phyloP scores from a whole-genome alignment of 2,113 vertebrate species.

The Clupea harengus region DNA sequence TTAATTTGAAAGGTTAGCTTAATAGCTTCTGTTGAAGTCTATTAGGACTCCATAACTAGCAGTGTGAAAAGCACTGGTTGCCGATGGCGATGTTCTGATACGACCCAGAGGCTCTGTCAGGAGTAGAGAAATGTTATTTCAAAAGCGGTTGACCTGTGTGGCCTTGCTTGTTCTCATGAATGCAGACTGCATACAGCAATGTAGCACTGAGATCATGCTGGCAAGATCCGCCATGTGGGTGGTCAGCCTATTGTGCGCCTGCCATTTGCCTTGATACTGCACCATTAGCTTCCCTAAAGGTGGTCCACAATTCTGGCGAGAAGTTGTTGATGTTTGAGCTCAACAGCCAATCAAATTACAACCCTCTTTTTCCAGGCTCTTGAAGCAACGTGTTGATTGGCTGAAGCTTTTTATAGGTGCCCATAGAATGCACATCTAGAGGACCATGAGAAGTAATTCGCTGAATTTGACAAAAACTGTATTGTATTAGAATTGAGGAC shows the following conservation, averaged over 20 bases:
- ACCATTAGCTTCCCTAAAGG: background rate
- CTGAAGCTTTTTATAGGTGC: background rate
- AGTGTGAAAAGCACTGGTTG: background rate
- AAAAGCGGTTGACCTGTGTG: background rate
- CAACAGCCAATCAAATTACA: background rate
- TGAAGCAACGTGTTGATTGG: background rate
- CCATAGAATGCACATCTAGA: background rate
- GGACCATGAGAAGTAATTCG: background rate
- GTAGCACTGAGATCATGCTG: background rate
- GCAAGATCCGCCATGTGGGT: background rate
- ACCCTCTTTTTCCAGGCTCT: background rate
- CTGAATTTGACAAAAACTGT: background rate
- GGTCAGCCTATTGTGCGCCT: background rate
- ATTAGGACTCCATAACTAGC: background rate
- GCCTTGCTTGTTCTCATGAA: background rate
- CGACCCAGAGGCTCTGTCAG: background rate
- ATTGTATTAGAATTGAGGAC: background rate
- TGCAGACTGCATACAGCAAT: background rate
- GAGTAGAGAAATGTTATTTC: background rate
- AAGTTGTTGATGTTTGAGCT: background rate
- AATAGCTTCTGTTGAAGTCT: background rate
- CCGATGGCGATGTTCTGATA: background rate
- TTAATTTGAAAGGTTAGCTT: background rate
- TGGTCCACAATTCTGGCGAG: background rate
- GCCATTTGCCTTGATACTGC: background rate